A percentile compares a stretch with the other conserved stretches of the same genome.
Evolutionary conservation across 2,113 vertebrate species (phyloP).

Genomic region (Actenoides hombroni): DNA sequence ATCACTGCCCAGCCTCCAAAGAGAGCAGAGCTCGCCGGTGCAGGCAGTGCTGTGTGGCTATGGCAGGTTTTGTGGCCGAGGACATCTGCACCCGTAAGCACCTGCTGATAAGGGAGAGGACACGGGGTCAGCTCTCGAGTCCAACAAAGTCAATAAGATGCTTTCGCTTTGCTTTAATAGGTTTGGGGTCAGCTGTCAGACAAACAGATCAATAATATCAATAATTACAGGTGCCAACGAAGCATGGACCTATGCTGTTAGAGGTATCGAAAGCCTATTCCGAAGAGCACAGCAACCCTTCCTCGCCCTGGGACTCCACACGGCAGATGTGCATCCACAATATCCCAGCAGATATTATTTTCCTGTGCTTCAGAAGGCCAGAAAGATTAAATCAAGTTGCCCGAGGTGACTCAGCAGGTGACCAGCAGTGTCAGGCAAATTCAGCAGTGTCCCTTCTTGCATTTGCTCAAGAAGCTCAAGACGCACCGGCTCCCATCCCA

Average conservation of each 20-base stretch:
- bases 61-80: not conserved
- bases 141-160: not conserved
- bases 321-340: not conserved
- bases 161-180: not conserved
- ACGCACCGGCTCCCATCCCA: not conserved
- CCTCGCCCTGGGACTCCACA: not conserved
- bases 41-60: accelerated
- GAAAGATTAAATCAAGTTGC: not conserved
- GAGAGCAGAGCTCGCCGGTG: not conserved
- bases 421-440: not conserved
- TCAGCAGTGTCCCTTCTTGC: not conserved
- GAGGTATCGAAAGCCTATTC: not conserved
- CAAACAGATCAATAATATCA: not conserved
- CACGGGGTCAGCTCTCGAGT: not conserved
- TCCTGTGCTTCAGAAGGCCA: not conserved
- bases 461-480: accelerated
- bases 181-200: not conserved
- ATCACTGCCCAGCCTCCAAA: not conserved
- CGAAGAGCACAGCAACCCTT: not conserved
- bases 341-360: not conserved
- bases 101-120: not conserved
- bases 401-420: not conserved
- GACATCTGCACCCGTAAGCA: not conserved
- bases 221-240: not conserved
- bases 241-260: accelerated